Evolutionary conservation across 2,888 invertebrate genomes (phyloP).

Genomic region (Hydriomena furcata): DNA sequence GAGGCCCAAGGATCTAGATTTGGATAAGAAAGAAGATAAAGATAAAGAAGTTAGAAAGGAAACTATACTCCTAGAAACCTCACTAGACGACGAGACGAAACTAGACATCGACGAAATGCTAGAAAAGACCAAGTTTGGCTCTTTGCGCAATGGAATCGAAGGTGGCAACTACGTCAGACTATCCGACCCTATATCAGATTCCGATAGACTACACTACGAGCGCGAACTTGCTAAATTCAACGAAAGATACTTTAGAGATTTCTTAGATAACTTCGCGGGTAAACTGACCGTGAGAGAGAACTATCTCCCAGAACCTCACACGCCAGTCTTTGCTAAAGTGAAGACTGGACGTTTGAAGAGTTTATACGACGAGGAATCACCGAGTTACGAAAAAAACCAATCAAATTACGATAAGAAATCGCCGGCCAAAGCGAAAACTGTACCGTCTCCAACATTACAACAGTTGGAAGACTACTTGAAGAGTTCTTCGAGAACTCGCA

Average conservation of each 20-base stretch:
- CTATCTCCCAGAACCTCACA: conserved; percentile 75
- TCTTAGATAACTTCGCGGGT: conserved; percentile 65
- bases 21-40: conserved; percentile 50
- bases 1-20: conserved; percentile 67
- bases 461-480: conserved; percentile 77
- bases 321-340: conserved; percentile 76
- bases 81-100: conserved; percentile 40
- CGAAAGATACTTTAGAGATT: conserved; percentile 71
- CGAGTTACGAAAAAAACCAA: conserved; percentile 36
- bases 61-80: conserved; percentile 37
- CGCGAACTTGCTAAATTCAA: conserved; percentile 75
- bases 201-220: conserved; percentile 70
- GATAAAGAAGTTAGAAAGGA: conserved; percentile 54
- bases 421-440: conserved; percentile 65
- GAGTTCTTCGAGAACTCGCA: conserved; percentile 57
- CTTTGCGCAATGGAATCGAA: conserved; percentile 68
- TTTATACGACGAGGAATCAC: conserved; percentile 68
- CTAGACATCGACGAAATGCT: conserved; percentile 51
- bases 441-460: conserved; percentile 73
- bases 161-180: conserved; percentile 70
- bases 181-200: conserved; percentile 66
- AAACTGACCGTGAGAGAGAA: conserved; percentile 68
- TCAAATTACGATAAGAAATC: conserved; percentile 60
- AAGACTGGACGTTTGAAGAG: conserved; percentile 65
- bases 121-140: conserved; percentile 75